These are phyloP conservation scores for Acleris laterana DNA, from an alignment of 2,888 invertebrate genomes.

Conservation along the genomic window DNA sequence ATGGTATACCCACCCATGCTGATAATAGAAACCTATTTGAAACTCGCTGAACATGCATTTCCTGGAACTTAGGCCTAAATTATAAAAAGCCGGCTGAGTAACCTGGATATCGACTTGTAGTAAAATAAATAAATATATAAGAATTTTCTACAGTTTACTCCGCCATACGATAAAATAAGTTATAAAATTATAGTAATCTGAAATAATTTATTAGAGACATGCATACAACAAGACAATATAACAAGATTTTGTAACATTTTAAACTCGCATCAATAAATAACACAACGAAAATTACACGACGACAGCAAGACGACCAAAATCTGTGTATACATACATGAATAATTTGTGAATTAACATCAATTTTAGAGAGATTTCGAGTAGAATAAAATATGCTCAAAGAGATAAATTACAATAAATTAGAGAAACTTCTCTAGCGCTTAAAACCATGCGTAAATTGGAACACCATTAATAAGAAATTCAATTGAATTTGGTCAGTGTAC, in stretches of 20 bases:
- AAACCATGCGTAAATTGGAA: slow-evolving; percentile 7
- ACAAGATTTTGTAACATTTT: slow-evolving; percentile 73
- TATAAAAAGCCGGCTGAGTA: too few species aligned
- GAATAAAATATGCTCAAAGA: slow-evolving; percentile 14
- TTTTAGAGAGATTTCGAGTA: slow-evolving; percentile 7
- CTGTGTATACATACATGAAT: slow-evolving; percentile 30
- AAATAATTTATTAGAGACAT: slow-evolving; percentile 77
- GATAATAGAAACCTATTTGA: too few species aligned
- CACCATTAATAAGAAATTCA: slow-evolving; percentile 1
- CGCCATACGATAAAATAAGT: too few species aligned
- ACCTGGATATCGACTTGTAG: too few species aligned
- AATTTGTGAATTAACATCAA: slow-evolving; percentile 12
- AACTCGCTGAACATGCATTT: too few species aligned
- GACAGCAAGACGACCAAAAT: slow-evolving; percentile 69
- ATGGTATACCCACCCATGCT: too few species aligned
- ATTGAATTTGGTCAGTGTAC: too few species aligned
- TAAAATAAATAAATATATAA: too few species aligned
- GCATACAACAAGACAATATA: slow-evolving; percentile 74
- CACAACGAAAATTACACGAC: slow-evolving; percentile 67
- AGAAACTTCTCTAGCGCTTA: not conserved
- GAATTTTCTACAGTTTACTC: too few species aligned
- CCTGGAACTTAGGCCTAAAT: not conserved
- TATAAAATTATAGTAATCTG: slow-evolving; percentile 40
- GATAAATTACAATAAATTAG: not conserved
- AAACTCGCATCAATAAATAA: slow-evolving; percentile 67